phyloP scores from a whole-genome alignment of 2,113 vertebrate species.

The Caranx ignobilis region DNA sequence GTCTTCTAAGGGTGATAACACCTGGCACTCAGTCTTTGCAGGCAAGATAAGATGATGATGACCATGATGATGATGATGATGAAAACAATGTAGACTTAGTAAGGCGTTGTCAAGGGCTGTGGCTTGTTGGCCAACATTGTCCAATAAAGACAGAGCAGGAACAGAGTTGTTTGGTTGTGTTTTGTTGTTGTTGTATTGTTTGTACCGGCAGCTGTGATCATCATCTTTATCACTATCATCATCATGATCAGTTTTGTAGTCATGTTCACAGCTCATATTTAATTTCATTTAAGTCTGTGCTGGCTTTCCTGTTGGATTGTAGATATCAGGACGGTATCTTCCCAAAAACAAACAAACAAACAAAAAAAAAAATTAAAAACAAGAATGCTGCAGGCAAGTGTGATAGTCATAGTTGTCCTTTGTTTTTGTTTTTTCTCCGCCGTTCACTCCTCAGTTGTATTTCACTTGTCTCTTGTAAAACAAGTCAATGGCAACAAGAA shows the following conservation, averaged over 20 bases:
- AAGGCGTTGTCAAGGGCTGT: conserved; percentile 76
- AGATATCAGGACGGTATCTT: conserved; percentile 36
- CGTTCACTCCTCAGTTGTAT: conserved; percentile 45
- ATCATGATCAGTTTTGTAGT: conserved; percentile 50
- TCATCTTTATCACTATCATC: conserved; percentile 66
- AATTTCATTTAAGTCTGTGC: conserved; percentile 85
- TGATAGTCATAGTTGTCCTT: conserved; percentile 49
- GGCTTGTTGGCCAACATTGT: conserved; percentile 58
- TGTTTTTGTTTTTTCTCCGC: conserved; percentile 42
- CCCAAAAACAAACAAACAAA: conserved; percentile 2
- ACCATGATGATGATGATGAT: conserved; percentile 58
- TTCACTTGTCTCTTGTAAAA: conserved; percentile 64
- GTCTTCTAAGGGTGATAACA: conserved; percentile 81
- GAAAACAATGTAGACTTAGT: conserved; percentile 68
- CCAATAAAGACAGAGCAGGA: conserved; percentile 55
- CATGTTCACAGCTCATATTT: conserved; percentile 62
- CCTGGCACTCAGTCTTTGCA: conserved; percentile 80
- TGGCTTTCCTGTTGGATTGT: conserved; percentile 80
- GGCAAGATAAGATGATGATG: conserved; percentile 82
- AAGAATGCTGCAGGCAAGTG: conserved; percentile 64
- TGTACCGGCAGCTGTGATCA: conserved; percentile 51
- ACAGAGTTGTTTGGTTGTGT: conserved; percentile 47
- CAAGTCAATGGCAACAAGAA: conserved; percentile 72
- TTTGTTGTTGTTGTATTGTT: conserved; percentile 1
- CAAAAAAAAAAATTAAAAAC: conserved; percentile 26